Percentiles rank a stretch among this genome's conserved stretches.
Evolutionary conservation across 2,113 vertebrate genomes (phyloP).

Genomic region (Callithrix jacchus): DNA sequence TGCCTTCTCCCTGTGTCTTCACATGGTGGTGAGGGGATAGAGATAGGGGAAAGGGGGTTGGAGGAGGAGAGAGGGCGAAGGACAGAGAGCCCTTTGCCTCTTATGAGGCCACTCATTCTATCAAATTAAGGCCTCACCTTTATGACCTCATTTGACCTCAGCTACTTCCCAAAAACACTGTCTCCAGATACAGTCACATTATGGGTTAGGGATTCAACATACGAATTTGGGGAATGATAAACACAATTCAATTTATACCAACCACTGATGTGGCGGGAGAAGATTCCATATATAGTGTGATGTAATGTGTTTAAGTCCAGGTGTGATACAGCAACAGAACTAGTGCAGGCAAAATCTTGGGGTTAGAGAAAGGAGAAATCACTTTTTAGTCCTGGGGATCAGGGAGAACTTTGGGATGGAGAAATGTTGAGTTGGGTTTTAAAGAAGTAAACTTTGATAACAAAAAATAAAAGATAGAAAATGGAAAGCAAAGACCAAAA

Average conservation of each 20-base stretch:
- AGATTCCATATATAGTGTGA: neutral
- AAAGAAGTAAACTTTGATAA: neutral
- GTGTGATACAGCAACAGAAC: neutral
- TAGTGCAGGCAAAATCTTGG: neutral
- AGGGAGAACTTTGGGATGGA: neutral
- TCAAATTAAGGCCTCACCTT: neutral
- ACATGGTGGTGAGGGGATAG: neutral
- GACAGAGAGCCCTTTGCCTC: neutral
- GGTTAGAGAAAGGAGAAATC: neutral
- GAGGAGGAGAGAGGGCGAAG: neutral
- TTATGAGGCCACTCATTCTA: neutral
- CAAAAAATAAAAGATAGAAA: slow-evolving; percentile 26
- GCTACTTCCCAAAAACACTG: neutral
- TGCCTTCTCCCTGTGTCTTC: neutral
- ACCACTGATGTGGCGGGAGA: neutral
- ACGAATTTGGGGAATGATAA: neutral
- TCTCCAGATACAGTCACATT: neutral
- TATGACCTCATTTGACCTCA: neutral
- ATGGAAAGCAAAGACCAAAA: neutral
- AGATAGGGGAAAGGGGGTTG: neutral
- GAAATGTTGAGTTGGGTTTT: neutral
- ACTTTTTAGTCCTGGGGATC: neutral
- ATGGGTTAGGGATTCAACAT: neutral
- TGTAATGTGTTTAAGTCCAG: neutral
- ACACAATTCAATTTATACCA: neutral